Percentiles rank a stretch among this genome's conserved stretches.
Conservation (phyloP, 2,797 vertebrate genomes). For the Molossus alvarezi region DNA sequence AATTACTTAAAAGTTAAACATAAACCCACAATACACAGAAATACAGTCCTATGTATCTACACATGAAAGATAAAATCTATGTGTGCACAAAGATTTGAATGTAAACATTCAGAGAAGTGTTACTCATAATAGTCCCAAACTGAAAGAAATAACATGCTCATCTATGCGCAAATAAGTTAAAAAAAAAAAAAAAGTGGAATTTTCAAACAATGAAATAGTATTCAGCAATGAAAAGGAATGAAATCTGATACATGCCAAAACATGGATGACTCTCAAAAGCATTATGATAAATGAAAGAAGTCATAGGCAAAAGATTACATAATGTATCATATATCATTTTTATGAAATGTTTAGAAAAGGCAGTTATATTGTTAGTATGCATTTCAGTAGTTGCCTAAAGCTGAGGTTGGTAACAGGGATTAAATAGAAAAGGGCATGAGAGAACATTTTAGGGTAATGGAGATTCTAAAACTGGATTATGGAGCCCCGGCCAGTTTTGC, state of each 20-base stretch:
- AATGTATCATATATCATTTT: neutral
- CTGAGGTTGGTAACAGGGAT: neutral
- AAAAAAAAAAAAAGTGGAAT: neutral
- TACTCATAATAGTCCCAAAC: neutral
- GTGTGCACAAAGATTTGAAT: neutral
- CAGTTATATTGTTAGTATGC: neutral
- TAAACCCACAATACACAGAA: neutral
- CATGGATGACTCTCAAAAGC: neutral
- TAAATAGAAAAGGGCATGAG: neutral
- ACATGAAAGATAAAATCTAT: neutral
- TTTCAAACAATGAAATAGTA: neutral
- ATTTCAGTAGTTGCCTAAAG: neutral
- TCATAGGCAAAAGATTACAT: neutral
- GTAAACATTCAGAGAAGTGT: neutral
- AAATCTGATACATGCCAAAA: neutral
- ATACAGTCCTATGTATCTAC: neutral
- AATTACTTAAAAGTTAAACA: constrained; percentile 29
- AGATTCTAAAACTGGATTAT: neutral
- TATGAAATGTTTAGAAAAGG: neutral
- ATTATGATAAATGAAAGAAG: neutral
- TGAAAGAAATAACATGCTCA: neutral
- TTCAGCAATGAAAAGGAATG: neutral
- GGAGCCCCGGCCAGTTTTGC: too few relatives aligned
- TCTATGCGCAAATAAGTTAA: too few relatives aligned
- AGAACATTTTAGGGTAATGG: neutral